Percentiles rank a stretch among this genome's conserved stretches.
These are phyloP conservation scores for Gonioctena quinquepunctata DNA, from an alignment of 1,140 invertebrate species.

Conservation along the genomic window DNA sequence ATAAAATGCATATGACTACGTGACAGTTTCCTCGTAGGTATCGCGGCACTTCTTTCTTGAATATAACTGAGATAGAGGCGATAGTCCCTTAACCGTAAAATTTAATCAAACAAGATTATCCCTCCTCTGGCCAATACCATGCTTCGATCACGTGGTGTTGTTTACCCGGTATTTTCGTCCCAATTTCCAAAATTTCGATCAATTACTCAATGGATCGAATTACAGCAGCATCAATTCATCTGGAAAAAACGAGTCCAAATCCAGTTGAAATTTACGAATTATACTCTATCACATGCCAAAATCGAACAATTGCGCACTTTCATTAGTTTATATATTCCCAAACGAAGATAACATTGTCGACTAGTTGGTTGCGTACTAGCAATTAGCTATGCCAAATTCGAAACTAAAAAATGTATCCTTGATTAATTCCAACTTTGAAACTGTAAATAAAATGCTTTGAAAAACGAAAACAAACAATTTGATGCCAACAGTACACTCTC, in stretches of 20 bases:
- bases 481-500: too few relatives aligned
- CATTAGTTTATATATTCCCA: background rate
- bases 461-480: background rate
- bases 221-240: background rate
- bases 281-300: background rate
- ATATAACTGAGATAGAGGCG: constrained; percentile 34
- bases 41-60: constrained; percentile 26
- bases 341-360: background rate
- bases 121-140: constrained; percentile 30
- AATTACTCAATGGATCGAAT: background rate
- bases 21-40: constrained; percentile 21
- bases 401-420: background rate
- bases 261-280: background rate
- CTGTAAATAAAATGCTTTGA: background rate
- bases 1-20: constrained; percentile 5
- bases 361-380: background rate
- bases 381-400: too few relatives aligned
- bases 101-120: constrained; percentile 15
- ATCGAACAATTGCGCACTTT: constrained; percentile 10
- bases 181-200: background rate
- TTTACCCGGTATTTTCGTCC: constrained; percentile 37
- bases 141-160: constrained; percentile 46
- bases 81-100: constrained; percentile 28
- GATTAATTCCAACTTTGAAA: background rate
- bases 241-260: background rate